Percentiles rank a stretch among this genome's conserved stretches.
Conservation (phyloP, 2,888 invertebrate genomes). For the Punctoribates punctum region DNA sequence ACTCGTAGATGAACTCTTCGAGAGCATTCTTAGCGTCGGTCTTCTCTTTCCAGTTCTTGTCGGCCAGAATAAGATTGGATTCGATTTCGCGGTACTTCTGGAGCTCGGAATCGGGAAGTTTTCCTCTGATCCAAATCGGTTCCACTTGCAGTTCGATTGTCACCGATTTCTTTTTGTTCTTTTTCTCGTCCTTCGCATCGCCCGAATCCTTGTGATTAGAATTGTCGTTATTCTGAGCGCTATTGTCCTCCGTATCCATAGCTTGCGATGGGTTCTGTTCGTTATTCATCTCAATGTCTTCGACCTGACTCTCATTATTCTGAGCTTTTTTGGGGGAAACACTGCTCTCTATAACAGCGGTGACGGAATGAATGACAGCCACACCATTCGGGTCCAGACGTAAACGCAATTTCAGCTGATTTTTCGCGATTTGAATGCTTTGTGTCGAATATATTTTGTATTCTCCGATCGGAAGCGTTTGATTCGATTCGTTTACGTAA, state of each 20-base stretch:
- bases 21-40: slow-evolving; percentile 93
- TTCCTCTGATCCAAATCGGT: slow-evolving; percentile 40
- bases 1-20: slow-evolving; percentile 97
- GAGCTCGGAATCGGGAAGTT: slow-evolving; percentile 62
- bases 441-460: slow-evolving; percentile 34
- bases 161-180: slow-evolving; percentile 55
- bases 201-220: slow-evolving; percentile 30
- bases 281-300: slow-evolving; percentile 41
- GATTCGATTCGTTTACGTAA: slow-evolving; percentile 33
- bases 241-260: slow-evolving; percentile 45
- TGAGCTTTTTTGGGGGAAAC: slow-evolving; percentile 25
- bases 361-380: slow-evolving; percentile 79
- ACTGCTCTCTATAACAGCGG: slow-evolving; percentile 57
- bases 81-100: slow-evolving; percentile 52
- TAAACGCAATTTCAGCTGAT: slow-evolving; percentile 93
- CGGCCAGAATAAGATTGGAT: slow-evolving; percentile 76
- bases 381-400: slow-evolving; percentile 90
- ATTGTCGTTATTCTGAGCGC: background rate
- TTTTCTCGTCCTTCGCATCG: slow-evolving; percentile 48
- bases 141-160: slow-evolving; percentile 47
- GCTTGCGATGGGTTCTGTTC: slow-evolving; percentile 34
- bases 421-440: slow-evolving; percentile 51
- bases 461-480: slow-evolving; percentile 34
- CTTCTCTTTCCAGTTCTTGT: slow-evolving; percentile 88
- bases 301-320: slow-evolving; percentile 43